Base-by-base conservation (phyloP, 1,140 invertebrate genomes). In the Dreissena polymorpha region DNA sequence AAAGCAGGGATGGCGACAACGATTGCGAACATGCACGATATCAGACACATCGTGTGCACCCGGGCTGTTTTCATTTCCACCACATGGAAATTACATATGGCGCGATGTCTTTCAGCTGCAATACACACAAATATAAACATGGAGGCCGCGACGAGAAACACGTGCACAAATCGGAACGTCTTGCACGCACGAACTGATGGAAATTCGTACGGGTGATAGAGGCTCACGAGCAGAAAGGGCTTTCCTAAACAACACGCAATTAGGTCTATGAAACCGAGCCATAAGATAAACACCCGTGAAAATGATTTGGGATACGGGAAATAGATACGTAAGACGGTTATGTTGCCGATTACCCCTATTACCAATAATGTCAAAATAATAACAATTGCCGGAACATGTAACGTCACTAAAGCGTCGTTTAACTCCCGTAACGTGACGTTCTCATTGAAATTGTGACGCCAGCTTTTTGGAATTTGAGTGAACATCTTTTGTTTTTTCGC, bases 231-330 rank as follows among this genome's bases (percentile, higher is more conserved):
- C 57, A 60, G 12, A 3, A 60, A 23, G 16, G 57, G 57, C 57
- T 18, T 60, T 60, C 57, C 57, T 18, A 60, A n/a, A 23, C 57
- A n/a, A 23, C 57, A 60, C 57, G 57, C 57, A n/a, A 60, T 60
- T 6, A 60, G 21, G 57, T 60, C 57, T 6, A 60, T 10, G 21
- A 60, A 18, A 60, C 16, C 57, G 21, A 60, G 57, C 57, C 57
- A 60, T 23, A 60, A 23, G 10, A 60, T 60, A 60, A 60, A 60
- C 57, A 60, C 57, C 16, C 57, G 57, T 3, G 57, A 60, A 60
- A 60, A 60, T 6, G 57, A 60, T 18, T 23, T 60, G 16, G 57
- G 57, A 23, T 6, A 23, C 16, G 57, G 57, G 16, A 60, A n/a
- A 23, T 60, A 60, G 57, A 60, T 23, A 23, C 57, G 16, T 60